Evolutionary conservation across 2,888 invertebrate genomes (phyloP), one percentile per base, ranked within the genome.

Genomic region (Ctena decussata): DNA sequence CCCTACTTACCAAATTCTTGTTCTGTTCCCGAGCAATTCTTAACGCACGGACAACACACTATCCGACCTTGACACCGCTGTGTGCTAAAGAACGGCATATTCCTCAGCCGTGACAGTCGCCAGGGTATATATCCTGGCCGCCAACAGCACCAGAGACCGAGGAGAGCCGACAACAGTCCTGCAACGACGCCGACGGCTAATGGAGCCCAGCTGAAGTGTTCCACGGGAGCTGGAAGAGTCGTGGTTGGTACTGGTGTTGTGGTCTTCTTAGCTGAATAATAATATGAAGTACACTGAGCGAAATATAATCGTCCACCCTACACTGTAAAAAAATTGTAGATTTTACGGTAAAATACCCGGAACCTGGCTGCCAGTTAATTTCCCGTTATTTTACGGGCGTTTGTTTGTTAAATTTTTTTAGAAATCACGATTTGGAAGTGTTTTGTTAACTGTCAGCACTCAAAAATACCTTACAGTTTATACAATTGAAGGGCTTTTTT

Each of bases 101-200:
- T 94, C 46, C 94, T 87, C 39, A 92, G 85, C 32, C 94, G 84
- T 8, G 88, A 89, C 0, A 91, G 77, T 12, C 94, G 82, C 94
- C 94, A 94, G 0, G 89, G 87, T 18, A 91, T 75, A 72, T 90
- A 94, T 18, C 93, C 94, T 0, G 94, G 94, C 70, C 91, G 80
- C 90, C 92, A 92, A 80, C 91, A 93, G 74, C 93, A 93, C 93
- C 92, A 94, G 21, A 91, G 49, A 12, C 86, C 60, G 1, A 86
- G 24, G 0, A 91, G 27, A 21, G 78, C 82, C 0, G 15, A 41
- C 15, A 41, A 6, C 41, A 81, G 30, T 11, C 90, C 71, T 0
- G 72, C 69, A 18, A 87, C 91, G 0, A 89, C 57, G 3, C 85
- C 80, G 8, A 86, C 85, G 8, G 86, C 85, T 3, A 93, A 74